Conservation (phyloP, 2,797 vertebrate genomes). For the Cossypha heuglini region DNA sequence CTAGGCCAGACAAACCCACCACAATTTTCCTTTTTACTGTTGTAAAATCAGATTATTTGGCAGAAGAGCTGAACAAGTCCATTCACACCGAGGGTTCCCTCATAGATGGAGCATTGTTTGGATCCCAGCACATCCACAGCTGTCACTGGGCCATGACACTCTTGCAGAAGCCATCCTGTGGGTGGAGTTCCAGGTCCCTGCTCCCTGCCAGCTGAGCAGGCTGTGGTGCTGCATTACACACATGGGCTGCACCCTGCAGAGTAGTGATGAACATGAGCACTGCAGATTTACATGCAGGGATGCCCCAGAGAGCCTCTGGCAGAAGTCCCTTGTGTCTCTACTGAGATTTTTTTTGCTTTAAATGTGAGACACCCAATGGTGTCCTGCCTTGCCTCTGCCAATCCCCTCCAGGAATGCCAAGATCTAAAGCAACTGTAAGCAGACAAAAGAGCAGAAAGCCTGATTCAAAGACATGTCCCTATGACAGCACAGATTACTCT, state of each 20-base stretch:
- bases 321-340: neutral
- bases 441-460: neutral
- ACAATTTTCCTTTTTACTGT: neutral
- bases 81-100: rapidly evolving
- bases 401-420: neutral
- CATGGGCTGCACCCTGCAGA: rapidly evolving
- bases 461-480: neutral
- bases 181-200: neutral
- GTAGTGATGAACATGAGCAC: rapidly evolving
- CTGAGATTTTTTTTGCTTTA: neutral
- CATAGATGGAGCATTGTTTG: neutral
- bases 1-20: neutral
- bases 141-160: neutral
- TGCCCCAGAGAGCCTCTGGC: neutral
- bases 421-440: neutral
- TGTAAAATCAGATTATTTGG: neutral
- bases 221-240: neutral
- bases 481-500: neutral
- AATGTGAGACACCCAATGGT: rapidly evolving
- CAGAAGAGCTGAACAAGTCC: neutral
- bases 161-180: neutral
- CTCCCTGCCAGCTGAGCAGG: neutral
- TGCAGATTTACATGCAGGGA: rapidly evolving
- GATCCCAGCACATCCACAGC: neutral
- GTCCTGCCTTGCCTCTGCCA: neutral